Conservation (phyloP, 2,113 vertebrate species). For the Gymnobelideus leadbeateri region DNA sequence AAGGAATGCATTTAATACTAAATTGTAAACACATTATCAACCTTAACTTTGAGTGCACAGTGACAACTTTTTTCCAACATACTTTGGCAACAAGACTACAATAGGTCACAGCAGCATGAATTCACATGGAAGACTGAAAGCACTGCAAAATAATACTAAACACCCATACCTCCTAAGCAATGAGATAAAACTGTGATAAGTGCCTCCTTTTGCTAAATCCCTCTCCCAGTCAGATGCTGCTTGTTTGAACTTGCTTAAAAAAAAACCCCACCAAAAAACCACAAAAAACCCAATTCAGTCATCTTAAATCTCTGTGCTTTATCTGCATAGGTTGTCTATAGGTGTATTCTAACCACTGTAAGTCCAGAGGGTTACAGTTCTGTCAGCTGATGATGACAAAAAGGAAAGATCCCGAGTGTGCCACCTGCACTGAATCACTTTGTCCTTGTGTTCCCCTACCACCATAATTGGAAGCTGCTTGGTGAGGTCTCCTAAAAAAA, state of each 20-base stretch:
- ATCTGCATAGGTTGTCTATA: constrained; percentile 70
- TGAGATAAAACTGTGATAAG: constrained; percentile 73
- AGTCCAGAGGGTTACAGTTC: constrained; percentile 96
- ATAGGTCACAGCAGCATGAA: constrained; percentile 86
- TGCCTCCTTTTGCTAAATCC: constrained; percentile 64
- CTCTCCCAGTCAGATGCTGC: constrained; percentile 69
- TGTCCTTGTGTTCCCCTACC: constrained; percentile 95
- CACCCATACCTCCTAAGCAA: constrained; percentile 83
- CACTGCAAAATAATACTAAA: constrained; percentile 84
- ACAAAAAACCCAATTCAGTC: constrained; percentile 68
- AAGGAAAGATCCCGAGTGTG: constrained; percentile 95
- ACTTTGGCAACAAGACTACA: constrained; percentile 86
- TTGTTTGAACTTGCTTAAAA: constrained; percentile 35
- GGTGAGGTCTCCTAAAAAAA: constrained; percentile 92
- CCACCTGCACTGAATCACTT: constrained; percentile 99
- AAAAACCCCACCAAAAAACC: neutral
- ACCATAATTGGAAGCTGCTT: constrained; percentile 95
- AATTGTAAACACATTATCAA: constrained; percentile 82
- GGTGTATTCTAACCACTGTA: constrained; percentile 84
- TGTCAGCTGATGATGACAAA: constrained; percentile 96
- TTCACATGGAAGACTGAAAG: constrained; percentile 86
- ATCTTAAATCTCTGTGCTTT: constrained; percentile 81
- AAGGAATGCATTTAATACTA: constrained; percentile 88
- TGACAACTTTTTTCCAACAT: constrained; percentile 76
- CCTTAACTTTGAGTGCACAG: constrained; percentile 80